Conservation (phyloP, 2,113 vertebrate genomes). For the Helogale parvula region DNA sequence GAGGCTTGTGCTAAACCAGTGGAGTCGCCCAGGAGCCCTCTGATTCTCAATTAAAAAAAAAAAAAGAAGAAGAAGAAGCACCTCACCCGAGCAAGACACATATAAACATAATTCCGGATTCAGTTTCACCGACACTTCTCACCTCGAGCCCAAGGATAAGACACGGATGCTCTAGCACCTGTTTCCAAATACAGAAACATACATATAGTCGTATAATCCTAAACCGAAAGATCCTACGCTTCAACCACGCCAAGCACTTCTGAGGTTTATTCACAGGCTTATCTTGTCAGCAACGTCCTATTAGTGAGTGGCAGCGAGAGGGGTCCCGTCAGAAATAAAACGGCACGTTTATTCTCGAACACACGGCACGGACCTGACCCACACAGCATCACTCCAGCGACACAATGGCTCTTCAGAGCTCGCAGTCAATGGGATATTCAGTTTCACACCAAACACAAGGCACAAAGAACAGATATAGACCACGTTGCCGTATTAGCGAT, state of each 20-base stretch:
- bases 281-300: constrained; percentile 1
- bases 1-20: too few relatives aligned
- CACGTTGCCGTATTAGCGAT: not conserved
- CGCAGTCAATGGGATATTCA: constrained; percentile 48
- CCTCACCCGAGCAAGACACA: not conserved
- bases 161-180: not conserved
- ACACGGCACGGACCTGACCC: not conserved
- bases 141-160: not conserved
- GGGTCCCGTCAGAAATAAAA: constrained; percentile 46
- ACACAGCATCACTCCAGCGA: constrained; percentile 15
- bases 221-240: not conserved
- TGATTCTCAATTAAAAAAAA: not conserved
- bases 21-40: too few relatives aligned
- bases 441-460: constrained; percentile 53
- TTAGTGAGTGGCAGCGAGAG: constrained; percentile 13
- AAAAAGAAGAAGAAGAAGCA: too few relatives aligned
- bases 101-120: not conserved
- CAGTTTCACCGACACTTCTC: not conserved
- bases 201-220: not conserved
- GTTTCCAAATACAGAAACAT: not conserved
- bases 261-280: not conserved
- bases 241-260: not conserved
- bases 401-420: constrained; percentile 53
- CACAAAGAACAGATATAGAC: constrained; percentile 59
- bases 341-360: constrained; percentile 13